These are phyloP conservation scores for Vanessa cardui DNA, from an alignment of 2,888 invertebrate genomes.

Conservation along the genomic window DNA sequence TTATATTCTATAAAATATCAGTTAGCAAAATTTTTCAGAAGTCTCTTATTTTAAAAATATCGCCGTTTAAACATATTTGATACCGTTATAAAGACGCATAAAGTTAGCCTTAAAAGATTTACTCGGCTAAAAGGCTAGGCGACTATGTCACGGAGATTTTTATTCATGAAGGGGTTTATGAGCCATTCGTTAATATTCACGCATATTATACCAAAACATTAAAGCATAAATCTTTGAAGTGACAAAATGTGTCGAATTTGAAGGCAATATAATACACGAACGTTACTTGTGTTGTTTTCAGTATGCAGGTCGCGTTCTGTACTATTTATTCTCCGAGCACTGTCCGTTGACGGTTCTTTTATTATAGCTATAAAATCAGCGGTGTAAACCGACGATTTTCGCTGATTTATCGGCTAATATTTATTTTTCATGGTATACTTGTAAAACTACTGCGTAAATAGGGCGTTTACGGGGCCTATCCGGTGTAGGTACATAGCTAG, in stretches of 20 bases:
- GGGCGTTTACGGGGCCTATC: conserved; percentile 47
- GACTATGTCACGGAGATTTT: neutral
- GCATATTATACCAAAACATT: neutral
- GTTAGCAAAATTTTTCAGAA: too few species aligned
- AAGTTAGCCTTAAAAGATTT: too few species aligned
- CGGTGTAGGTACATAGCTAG: conserved; percentile 8
- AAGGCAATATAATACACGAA: conserved; percentile 62
- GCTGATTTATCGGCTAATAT: conserved; percentile 77
- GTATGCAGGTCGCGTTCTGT: conserved; percentile 67
- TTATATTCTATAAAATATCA: too few species aligned
- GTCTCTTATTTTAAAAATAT: too few species aligned
- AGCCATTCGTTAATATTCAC: neutral
- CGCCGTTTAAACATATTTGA: too few species aligned
- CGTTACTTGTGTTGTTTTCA: conserved; percentile 60
- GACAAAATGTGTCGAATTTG: conserved; percentile 63
- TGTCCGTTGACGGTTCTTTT: conserved; percentile 78
- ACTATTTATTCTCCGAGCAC: conserved; percentile 71
- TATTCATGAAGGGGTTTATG: neutral
- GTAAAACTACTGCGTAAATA: conserved; percentile 60
- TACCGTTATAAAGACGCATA: too few species aligned
- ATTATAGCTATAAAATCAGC: conserved; percentile 76
- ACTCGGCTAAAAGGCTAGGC: too few species aligned
- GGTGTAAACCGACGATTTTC: conserved; percentile 73
- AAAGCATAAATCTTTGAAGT: conserved; percentile 42
- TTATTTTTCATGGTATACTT: conserved; percentile 77